Evolutionary conservation across 2,113 vertebrate species (phyloP), one percentile per base, ranked within the genome.

Genomic region (Lonchura striata): DNA sequence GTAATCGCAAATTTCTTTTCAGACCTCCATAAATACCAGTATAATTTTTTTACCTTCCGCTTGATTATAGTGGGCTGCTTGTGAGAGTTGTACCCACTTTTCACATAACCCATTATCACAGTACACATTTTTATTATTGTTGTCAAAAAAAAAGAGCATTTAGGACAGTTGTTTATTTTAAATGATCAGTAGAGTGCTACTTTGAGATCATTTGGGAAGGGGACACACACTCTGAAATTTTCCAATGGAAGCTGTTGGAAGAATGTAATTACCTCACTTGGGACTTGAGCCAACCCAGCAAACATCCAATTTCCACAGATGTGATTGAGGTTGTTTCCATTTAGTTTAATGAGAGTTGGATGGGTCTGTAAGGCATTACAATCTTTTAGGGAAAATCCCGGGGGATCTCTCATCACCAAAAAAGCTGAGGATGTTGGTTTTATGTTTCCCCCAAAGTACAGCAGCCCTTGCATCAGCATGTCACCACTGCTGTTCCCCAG

Each of bases 311-410:
- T 96, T 95, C 93, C 85, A 81, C 85, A 86, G 47, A 96, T 91
- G 85, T 83, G 91, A 95, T 96, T 92, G 91, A 94, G 88, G 59
- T 83, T 95, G 80, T 96, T 96, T 95, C 94, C 77, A 94, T 97
- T 97, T 97, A 94, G 72, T 97, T 96, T 96, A 96, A 96, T 96
- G 92, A 94, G 83, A 87, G 89, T 87, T 96, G 87, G 49, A 93
- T 86, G 64, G 74, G 52, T n/a, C 89, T 87, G 39, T 91, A 95
- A 90, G 69, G 76, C 83, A 94, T 94, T 96, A 83, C 47, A 95
- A 6, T 94, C 66, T 77, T 94, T 91, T 75, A 33, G 65, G 91
- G 88, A 88, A 93, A 68, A 69, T 86, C 95, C 91, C 33, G 1
- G 47, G 85, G 59, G 82, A 75, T 86, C 84, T 95, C 94, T 91